These are phyloP conservation scores for Carcinoscorpius rotundicauda DNA, from an alignment of 1,140 invertebrate genomes.

Conservation along the genomic window DNA sequence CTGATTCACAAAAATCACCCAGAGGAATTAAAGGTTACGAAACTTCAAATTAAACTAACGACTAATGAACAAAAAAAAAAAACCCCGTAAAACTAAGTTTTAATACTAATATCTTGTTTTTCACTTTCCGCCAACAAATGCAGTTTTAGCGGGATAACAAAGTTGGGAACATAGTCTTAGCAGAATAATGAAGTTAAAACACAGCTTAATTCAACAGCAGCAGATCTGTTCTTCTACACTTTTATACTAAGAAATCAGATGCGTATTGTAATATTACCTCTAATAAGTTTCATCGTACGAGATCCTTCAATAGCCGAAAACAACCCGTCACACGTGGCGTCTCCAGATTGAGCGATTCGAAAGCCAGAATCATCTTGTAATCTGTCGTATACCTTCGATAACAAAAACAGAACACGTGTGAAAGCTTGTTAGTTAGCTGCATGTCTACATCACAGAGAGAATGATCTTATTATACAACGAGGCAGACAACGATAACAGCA, in stretches of 20 bases:
- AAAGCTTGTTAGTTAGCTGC: no score
- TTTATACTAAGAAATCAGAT: no score
- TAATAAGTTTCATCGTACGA: conserved; percentile 55
- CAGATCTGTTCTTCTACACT: no score
- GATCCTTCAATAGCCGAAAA: conserved; percentile 65
- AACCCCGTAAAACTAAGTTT: background rate
- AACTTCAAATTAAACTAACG: background rate
- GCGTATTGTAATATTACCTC: conserved; percentile 38
- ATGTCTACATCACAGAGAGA: no score
- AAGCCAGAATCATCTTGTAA: conserved; percentile 40
- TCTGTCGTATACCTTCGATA: conserved; percentile 23
- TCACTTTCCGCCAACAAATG: background rate
- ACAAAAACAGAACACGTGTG: no score
- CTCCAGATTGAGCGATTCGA: conserved; percentile 69
- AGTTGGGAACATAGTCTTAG: background rate
- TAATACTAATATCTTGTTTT: background rate
- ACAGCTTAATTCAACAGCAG: no score
- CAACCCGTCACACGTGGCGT: conserved; percentile 74
- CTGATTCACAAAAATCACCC: background rate
- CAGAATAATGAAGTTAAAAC: background rate
- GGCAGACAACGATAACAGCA: no score
- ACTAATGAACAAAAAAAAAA: background rate
- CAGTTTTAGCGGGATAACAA: background rate
- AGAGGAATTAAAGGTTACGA: background rate
- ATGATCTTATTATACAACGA: no score